phyloP scores from a whole-genome alignment of 2,797 vertebrate species.

The Lepus oiostolus region DNA sequence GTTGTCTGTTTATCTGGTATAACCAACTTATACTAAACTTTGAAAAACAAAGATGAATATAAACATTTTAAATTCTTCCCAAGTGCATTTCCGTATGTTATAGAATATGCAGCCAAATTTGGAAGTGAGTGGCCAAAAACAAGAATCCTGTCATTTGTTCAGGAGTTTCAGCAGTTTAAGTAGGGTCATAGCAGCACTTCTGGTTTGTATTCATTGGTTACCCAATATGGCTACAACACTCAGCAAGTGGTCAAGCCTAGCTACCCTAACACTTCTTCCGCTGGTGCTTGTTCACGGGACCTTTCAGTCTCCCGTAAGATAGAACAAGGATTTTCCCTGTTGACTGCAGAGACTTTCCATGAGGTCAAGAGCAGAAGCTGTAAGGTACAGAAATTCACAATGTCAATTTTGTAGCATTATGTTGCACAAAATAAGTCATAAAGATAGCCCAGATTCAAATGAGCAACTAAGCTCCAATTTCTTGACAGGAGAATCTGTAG shows the following conservation, averaged over 20 bases:
- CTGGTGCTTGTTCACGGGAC: not conserved
- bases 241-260: not conserved
- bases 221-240: accelerated
- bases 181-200: not conserved
- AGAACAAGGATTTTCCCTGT: not conserved
- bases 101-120: not conserved
- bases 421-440: not conserved
- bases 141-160: not conserved
- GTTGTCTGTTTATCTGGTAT: not conserved
- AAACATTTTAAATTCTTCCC: not conserved
- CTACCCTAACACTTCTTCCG: not conserved
- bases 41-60: not conserved
- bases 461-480: not conserved
- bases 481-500: not conserved
- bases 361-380: not conserved
- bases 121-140: not conserved
- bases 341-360: not conserved
- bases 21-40: not conserved
- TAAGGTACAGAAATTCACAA: not conserved
- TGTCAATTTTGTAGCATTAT: not conserved
- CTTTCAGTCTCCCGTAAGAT: not conserved
- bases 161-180: not conserved
- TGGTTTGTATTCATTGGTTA: not conserved
- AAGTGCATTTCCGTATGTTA: not conserved
- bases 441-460: not conserved